Conservation (phyloP, 2,888 invertebrate genomes). For the Drymonia ruficornis region DNA sequence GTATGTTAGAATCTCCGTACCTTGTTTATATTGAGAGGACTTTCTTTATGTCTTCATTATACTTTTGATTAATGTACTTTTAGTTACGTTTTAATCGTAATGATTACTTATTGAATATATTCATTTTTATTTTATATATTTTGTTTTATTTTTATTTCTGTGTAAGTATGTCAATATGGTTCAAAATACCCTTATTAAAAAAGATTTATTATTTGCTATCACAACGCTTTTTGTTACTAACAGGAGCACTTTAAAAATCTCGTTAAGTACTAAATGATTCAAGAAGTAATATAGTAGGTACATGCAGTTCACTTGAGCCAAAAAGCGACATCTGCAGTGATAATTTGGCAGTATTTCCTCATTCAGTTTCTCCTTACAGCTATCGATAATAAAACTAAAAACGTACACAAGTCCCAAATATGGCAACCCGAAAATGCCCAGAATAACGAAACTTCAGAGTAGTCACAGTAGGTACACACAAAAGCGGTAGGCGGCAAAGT, state of each 20-base stretch:
- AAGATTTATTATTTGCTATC: constrained; percentile 7
- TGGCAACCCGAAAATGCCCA: constrained; percentile 1
- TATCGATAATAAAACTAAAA: no score
- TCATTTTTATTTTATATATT: constrained; percentile 82
- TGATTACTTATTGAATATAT: constrained; percentile 77
- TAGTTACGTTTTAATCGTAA: constrained; percentile 76
- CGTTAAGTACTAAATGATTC: no score
- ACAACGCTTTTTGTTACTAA: constrained; percentile 36
- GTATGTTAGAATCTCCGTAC: constrained; percentile 78
- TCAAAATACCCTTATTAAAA: constrained; percentile 1
- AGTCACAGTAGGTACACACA: no score
- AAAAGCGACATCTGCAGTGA: no score
- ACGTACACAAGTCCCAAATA: neutral
- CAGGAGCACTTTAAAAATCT: constrained; percentile 20
- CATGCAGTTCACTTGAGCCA: no score
- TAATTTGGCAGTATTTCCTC: no score
- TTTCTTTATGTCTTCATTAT: constrained; percentile 53
- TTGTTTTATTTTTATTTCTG: constrained; percentile 78
- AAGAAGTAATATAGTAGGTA: no score
- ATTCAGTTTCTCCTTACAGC: no score
- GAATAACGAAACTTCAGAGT: neutral
- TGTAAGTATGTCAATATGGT: constrained; percentile 39
- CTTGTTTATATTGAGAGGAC: constrained; percentile 55
- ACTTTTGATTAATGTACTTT: constrained; percentile 69
- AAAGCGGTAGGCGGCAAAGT: no score